A percentile compares a stretch with the other conserved stretches of the same genome.
Conservation (phyloP, 2,888 invertebrate species). For the Cryptops parisi region DNA sequence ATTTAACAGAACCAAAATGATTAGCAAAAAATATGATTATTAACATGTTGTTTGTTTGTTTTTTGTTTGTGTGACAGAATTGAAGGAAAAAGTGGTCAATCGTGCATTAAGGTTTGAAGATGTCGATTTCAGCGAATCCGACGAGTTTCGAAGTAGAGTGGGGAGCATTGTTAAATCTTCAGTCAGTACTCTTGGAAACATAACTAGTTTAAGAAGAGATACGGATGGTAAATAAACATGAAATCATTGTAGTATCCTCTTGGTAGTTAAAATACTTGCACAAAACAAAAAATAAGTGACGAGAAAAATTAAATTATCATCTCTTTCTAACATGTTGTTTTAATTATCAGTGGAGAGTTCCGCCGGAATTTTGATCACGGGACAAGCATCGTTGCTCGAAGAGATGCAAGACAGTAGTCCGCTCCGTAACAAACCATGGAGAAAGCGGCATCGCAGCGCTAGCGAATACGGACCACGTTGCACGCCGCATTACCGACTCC, state of each 20-base stretch:
- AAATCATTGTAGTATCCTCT: too few species aligned
- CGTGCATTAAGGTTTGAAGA: conserved; percentile 20
- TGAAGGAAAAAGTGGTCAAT: neutral
- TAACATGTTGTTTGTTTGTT: neutral
- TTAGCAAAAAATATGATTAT: neutral
- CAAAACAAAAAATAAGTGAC: too few species aligned
- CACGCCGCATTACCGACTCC: neutral
- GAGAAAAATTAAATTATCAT: too few species aligned
- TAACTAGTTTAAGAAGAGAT: conserved; percentile 14
- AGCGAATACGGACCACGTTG: neutral
- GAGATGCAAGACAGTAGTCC: conserved; percentile 21
- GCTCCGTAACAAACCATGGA: conserved; percentile 4
- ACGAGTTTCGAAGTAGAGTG: conserved; percentile 43
- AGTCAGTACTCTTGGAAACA: conserved; percentile 24
- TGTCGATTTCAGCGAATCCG: conserved; percentile 40
- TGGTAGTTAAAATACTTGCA: too few species aligned
- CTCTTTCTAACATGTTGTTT: too few species aligned
- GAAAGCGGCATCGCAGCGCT: conserved; percentile 10
- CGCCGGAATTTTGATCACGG: conserved; percentile 42
- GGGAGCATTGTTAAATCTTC: conserved; percentile 50
- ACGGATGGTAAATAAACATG: conserved; percentile 23
- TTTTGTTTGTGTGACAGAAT: neutral
- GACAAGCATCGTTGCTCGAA: conserved; percentile 20
- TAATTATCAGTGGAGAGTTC: conserved; percentile 32
- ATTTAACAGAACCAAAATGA: too few species aligned